These are phyloP conservation scores for Protonibea diacanthus DNA, from an alignment of 2,797 vertebrate genomes.

Conservation along the genomic window DNA sequence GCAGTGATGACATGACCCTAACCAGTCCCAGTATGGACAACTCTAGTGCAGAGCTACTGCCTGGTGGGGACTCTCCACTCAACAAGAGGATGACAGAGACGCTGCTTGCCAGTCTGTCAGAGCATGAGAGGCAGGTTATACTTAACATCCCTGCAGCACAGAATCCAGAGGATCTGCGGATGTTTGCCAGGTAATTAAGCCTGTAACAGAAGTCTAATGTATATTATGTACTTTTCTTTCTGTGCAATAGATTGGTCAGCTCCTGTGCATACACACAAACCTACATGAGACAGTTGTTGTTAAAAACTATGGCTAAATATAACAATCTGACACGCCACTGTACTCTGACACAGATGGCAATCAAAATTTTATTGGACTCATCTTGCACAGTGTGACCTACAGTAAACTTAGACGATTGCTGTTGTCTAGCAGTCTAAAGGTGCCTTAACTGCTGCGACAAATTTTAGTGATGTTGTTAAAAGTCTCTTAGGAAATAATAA, in stretches of 20 bases:
- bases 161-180: conserved; percentile 95
- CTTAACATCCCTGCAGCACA: conserved; percentile 95
- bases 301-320: background rate
- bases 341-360: background rate
- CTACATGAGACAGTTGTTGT: background rate
- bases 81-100: conserved; percentile 97
- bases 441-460: conserved; percentile 26
- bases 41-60: conserved; percentile 95
- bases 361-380: background rate
- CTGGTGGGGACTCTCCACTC: conserved; percentile 94
- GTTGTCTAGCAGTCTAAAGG: background rate
- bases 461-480: conserved; percentile 5
- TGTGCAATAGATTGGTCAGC: background rate
- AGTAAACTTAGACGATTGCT: background rate
- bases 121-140: conserved; percentile 94
- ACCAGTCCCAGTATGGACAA: conserved; percentile 99
- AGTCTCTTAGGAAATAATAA: conserved; percentile 24
- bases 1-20: conserved; percentile 98
- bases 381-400: background rate
- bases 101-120: conserved; percentile 93
- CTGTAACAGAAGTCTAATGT: background rate
- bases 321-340: background rate
- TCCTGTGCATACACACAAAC: background rate
- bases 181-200: conserved; percentile 86
- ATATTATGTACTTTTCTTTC: background rate